These are phyloP conservation scores for Poecile atricapillus DNA, from an alignment of 2,113 vertebrate genomes.

Conservation along the genomic window DNA sequence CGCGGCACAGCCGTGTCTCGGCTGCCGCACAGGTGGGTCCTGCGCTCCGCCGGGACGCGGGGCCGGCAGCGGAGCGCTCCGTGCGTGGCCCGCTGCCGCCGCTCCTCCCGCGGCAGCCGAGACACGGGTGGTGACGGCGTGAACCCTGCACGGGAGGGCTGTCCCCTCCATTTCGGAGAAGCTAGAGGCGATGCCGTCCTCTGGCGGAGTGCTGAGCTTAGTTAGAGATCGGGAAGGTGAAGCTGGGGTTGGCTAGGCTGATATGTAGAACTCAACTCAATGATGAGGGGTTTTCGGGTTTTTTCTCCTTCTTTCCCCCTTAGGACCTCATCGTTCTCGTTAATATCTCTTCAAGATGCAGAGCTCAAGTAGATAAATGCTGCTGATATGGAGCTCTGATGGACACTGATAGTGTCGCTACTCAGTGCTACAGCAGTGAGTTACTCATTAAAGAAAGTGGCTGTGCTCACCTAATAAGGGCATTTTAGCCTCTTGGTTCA, in stretches of 20 bases:
- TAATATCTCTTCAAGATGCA: too few species aligned
- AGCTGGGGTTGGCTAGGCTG: neutral
- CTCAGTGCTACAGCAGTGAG: neutral
- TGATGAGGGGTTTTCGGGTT: accelerated
- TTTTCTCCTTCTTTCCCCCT: too few species aligned
- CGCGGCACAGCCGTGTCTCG: accelerated
- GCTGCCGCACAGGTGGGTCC: neutral
- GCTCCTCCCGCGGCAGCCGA: neutral
- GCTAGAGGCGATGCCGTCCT: accelerated
- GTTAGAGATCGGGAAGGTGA: accelerated
- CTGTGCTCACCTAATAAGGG: neutral
- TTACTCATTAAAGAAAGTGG: neutral
- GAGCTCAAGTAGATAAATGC: neutral
- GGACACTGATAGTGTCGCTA: neutral
- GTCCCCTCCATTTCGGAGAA: accelerated
- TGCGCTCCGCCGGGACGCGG: neutral
- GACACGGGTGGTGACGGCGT: accelerated
- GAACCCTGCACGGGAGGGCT: too few species aligned
- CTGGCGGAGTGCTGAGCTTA: accelerated
- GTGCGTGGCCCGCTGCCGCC: neutral
- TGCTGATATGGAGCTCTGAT: neutral
- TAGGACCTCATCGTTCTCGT: neutral
- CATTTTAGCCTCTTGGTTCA: neutral
- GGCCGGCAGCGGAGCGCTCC: neutral
- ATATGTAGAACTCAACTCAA: accelerated